A percentile compares a stretch with the other conserved stretches of the same genome.
Evolutionary conservation across 1,140 invertebrate species (phyloP).

Genomic region (Bombus breviceps): DNA sequence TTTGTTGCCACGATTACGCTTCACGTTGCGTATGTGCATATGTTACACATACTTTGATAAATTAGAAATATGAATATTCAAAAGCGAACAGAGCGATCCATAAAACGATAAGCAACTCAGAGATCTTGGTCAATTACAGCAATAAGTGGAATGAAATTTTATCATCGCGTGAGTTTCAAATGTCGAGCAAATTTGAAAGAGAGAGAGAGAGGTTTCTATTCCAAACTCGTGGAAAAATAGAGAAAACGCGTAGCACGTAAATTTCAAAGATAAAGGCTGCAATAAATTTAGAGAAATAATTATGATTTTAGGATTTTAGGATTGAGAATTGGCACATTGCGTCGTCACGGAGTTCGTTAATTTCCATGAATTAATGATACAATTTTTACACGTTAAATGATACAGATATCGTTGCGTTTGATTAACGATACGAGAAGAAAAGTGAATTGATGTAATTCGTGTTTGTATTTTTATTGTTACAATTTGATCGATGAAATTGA

Average conservation of each 20-base stretch:
- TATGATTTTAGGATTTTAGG: no score
- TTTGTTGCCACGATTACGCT: no score
- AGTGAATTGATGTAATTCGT: neutral
- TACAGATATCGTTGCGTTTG: neutral
- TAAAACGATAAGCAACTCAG: neutral
- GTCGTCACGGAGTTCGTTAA: neutral
- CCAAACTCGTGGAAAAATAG: no score
- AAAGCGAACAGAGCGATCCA: neutral
- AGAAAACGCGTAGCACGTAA: neutral
- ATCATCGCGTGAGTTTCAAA: neutral
- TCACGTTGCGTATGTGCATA: no score
- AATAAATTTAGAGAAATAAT: neutral
- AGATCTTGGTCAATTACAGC: neutral
- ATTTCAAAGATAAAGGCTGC: neutral
- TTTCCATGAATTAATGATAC: neutral
- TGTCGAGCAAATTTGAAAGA: neutral
- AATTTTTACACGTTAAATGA: neutral
- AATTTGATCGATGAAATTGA: no score
- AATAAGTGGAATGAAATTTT: neutral
- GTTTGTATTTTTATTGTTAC: no score
- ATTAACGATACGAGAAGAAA: neutral
- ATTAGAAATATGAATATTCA: no score
- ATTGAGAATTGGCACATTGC: neutral
- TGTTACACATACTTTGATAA: no score
- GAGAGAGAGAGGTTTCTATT: no score